These are phyloP conservation scores for Cercocebus atys DNA, from an alignment of 2,113 vertebrate species.

Conservation along the genomic window DNA sequence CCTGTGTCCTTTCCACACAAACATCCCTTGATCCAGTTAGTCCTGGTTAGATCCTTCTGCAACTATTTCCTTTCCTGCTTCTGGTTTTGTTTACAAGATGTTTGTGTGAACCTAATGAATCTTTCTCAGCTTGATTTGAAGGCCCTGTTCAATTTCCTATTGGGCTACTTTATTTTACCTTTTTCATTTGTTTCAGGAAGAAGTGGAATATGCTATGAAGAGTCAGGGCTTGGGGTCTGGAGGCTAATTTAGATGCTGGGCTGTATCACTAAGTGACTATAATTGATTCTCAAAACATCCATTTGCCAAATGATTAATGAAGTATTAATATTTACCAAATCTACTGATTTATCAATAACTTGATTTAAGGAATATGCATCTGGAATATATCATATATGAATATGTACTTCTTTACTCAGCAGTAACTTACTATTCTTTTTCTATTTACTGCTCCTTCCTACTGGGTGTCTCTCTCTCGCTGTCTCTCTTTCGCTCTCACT, in stretches of 20 bases:
- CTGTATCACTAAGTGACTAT: not conserved
- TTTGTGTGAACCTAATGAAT: not conserved
- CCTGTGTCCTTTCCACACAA: not conserved
- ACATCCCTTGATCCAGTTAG: not conserved
- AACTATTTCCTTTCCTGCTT: not conserved
- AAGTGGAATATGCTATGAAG: not conserved
- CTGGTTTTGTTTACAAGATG: not conserved
- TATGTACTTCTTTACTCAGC: not conserved
- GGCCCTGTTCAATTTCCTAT: not conserved
- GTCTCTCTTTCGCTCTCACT: not conserved
- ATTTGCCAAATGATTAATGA: not conserved
- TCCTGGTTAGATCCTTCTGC: not conserved
- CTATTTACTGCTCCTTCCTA: not conserved
- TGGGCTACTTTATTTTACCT: not conserved
- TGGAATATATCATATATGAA: not conserved
- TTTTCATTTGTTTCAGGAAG: conserved; percentile 14
- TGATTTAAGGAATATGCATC: not conserved
- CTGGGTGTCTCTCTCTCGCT: not conserved
- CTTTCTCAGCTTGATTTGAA: not conserved
- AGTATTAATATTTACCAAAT: not conserved
- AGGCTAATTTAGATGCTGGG: not conserved
- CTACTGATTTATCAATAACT: not conserved
- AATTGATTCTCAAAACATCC: not conserved
- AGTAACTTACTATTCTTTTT: not conserved
- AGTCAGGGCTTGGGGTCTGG: not conserved